Conservation (phyloP, 2,888 invertebrate genomes). For the Cancer borealis region DNA sequence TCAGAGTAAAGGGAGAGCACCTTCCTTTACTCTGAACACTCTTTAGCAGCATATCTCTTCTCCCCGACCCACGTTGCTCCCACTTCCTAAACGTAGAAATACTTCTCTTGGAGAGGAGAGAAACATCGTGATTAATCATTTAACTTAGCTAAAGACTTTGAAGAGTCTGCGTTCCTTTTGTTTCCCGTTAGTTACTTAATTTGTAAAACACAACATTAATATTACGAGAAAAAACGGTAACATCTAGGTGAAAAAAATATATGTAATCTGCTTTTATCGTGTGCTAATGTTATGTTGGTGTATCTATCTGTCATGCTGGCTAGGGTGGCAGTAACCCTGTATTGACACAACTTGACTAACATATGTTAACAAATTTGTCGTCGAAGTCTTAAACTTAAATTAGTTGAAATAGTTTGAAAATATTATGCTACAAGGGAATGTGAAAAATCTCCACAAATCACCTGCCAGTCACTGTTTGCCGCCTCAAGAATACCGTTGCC, state of each 20-base stretch:
- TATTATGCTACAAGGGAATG: background rate
- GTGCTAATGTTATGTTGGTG: too few species aligned
- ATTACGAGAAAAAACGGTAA: background rate
- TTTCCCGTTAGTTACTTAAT: background rate
- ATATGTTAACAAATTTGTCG: background rate
- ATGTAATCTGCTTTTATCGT: background rate
- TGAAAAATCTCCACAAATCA: background rate
- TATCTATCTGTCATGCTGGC: too few species aligned
- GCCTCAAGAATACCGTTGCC: slow-evolving; percentile 3
- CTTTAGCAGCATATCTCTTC: too few species aligned
- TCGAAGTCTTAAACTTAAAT: background rate
- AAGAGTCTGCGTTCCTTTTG: background rate
- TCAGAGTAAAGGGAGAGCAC: too few species aligned
- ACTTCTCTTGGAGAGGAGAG: background rate
- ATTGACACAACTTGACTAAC: background rate
- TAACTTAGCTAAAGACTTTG: background rate
- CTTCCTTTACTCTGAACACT: too few species aligned
- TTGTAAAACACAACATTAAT: background rate
- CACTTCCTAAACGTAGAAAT: background rate
- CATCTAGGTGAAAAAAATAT: background rate
- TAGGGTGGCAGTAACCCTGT: too few species aligned
- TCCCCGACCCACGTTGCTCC: too few species aligned
- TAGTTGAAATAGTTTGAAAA: background rate
- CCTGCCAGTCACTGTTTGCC: background rate
- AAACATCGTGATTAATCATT: background rate